A percentile compares a stretch with the other conserved stretches of the same genome.
These are phyloP conservation scores for Cordylochernes scorpioides DNA, from an alignment of 2,888 invertebrate species.

Conservation along the genomic window DNA sequence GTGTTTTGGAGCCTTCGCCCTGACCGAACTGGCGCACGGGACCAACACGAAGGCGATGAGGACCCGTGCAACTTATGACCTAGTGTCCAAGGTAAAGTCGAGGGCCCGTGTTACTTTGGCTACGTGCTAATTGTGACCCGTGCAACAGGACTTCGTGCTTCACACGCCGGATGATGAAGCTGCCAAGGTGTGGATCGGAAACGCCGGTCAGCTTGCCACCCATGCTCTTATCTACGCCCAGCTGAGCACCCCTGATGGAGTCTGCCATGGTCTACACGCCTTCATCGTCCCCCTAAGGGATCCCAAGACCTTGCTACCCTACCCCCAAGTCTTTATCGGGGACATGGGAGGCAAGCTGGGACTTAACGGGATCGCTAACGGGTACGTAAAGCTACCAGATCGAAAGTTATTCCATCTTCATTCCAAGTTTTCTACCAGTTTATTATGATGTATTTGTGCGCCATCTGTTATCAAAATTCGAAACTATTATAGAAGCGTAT, in stretches of 20 bases:
- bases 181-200: constrained; percentile 66
- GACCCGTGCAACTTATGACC: constrained; percentile 53
- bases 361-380: constrained; percentile 75
- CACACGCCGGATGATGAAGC: constrained; percentile 48
- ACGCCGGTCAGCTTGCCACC: constrained; percentile 37
- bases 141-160: constrained; percentile 34
- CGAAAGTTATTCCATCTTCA: too few species aligned
- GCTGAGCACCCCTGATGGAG: constrained; percentile 45
- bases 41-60: constrained; percentile 65
- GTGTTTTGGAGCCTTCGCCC: constrained; percentile 60
- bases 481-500: too few species aligned
- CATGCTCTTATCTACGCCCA: constrained; percentile 63
- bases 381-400: constrained; percentile 28
- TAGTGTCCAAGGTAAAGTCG: constrained; percentile 27
- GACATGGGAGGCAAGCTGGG: constrained; percentile 79
- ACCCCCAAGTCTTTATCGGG: constrained; percentile 53
- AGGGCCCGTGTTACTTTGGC: not conserved
- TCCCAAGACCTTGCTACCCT: constrained; percentile 37
- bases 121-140: constrained; percentile 1
- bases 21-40: constrained; percentile 71
- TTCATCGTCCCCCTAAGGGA: constrained; percentile 66
- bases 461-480: too few species aligned
- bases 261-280: constrained; percentile 53
- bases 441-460: too few species aligned
- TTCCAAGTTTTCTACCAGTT: too few species aligned